Evolutionary conservation across 64 coral and sea anemone genomes (phyloP).

Genomic region (Pocillopora verrucosa): DNA sequence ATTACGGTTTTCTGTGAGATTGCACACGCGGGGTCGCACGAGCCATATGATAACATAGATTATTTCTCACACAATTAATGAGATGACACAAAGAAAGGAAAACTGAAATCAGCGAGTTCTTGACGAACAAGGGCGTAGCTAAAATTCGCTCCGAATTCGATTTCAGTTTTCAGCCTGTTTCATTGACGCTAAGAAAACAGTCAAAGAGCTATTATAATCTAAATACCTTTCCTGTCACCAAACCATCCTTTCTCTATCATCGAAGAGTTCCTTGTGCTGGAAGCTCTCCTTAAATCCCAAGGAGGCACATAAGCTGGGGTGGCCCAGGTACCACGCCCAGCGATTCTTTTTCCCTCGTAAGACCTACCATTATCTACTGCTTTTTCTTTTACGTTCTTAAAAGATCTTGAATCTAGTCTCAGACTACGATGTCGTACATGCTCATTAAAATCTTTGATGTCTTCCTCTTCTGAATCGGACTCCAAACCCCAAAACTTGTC

Average conservation of each 20-base stretch:
- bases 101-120: too few species aligned
- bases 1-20: too few species aligned
- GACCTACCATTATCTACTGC: too few species aligned
- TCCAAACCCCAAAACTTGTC: slow-evolving; percentile 39
- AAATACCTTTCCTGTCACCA: slow-evolving; percentile 6
- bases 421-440: background rate
- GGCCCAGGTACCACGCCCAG: slow-evolving; percentile 15
- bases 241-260: slow-evolving; percentile 11
- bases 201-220: background rate
- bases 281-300: background rate
- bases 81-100: too few species aligned
- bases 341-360: background rate
- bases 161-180: background rate
- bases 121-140: too few species aligned
- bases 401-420: background rate
- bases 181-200: background rate
- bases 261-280: background rate
- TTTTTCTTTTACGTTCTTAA: background rate
- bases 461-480: slow-evolving; percentile 25
- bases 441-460: slow-evolving; percentile 5
- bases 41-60: too few species aligned
- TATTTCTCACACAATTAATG: too few species aligned
- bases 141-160: too few species aligned
- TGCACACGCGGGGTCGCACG: too few species aligned
- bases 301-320: slow-evolving; percentile 3